phyloP scores from a whole-genome alignment of 23 tunicate species.

The Halocynthia roretzi region DNA sequence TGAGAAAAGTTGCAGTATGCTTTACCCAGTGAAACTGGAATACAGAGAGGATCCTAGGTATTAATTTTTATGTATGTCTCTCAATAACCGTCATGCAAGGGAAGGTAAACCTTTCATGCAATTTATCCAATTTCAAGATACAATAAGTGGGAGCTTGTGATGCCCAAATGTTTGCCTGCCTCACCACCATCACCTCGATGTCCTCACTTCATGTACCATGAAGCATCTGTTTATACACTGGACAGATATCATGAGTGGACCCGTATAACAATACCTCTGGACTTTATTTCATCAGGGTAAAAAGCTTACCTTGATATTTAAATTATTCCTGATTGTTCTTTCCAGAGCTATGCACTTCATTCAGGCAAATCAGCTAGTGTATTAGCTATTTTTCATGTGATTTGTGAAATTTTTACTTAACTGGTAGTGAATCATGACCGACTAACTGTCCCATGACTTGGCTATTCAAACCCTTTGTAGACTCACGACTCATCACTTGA shows the following conservation, averaged over 20 bases:
- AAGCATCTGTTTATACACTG: slow-evolving; percentile 36
- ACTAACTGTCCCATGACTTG: too few species aligned
- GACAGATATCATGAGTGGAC: slow-evolving; percentile 32
- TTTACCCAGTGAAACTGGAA: slow-evolving; percentile 51
- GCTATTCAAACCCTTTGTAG: too few species aligned
- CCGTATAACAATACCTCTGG: slow-evolving; percentile 56
- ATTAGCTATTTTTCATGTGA: too few species aligned
- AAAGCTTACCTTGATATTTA: neutral
- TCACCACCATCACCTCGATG: slow-evolving; percentile 22
- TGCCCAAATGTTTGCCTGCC: slow-evolving; percentile 35
- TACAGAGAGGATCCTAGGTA: slow-evolving; percentile 59
- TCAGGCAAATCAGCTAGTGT: too few species aligned
- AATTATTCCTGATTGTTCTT: too few species aligned
- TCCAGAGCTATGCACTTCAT: too few species aligned
- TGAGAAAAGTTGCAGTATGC: slow-evolving; percentile 25
- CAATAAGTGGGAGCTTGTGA: slow-evolving; percentile 44
- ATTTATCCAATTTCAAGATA: neutral
- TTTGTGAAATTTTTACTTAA: too few species aligned
- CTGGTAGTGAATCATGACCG: too few species aligned
- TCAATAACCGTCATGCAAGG: too few species aligned
- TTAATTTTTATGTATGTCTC: neutral
- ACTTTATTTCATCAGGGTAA: slow-evolving; percentile 63
- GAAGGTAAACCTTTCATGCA: too few species aligned
- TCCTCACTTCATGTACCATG: slow-evolving; percentile 40
- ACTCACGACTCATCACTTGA: too few species aligned